These are phyloP conservation scores for Microchirus variegatus DNA, from an alignment of 2,797 vertebrate species.

Conservation along the genomic window DNA sequence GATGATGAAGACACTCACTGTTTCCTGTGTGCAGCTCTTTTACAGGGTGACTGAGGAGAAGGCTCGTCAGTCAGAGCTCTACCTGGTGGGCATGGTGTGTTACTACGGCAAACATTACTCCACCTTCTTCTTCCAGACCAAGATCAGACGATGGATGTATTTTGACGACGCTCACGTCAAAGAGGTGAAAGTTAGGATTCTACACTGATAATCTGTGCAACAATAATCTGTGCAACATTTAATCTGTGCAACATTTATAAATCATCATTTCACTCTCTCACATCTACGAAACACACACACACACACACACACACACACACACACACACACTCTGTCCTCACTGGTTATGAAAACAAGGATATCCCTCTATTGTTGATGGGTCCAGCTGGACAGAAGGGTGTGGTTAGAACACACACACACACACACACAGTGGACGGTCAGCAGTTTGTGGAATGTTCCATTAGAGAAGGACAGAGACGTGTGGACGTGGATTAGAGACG, in stretches of 20 bases:
- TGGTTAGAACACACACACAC: conserved; percentile 54
- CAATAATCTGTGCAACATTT: too few species aligned
- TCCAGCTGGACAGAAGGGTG: conserved; percentile 77
- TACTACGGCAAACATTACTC: conserved; percentile 98
- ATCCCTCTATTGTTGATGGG: conserved; percentile 82
- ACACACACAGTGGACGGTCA: conserved; percentile 18
- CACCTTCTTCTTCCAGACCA: conserved; percentile 98
- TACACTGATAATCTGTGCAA: too few species aligned
- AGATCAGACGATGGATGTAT: conserved; percentile 97
- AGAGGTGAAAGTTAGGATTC: conserved; percentile 92
- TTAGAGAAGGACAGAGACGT: too few species aligned
- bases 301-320: not conserved
- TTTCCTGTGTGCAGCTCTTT: conserved; percentile 84
- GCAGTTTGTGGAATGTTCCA: too few species aligned
- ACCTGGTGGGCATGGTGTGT: conserved; percentile 98
- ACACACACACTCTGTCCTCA: conserved; percentile 17
- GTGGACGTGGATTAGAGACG: too few species aligned
- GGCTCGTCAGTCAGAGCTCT: conserved; percentile 92
- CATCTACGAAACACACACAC: too few species aligned
- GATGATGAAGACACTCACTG: not conserved
- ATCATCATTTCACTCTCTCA: not conserved
- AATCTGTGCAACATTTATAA: too few species aligned
- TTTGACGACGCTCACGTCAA: conserved; percentile 98
- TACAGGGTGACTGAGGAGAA: conserved; percentile 96
- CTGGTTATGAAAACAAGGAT: conserved; percentile 81